These are phyloP conservation scores for Balearica regulorum DNA, from an alignment of 2,797 vertebrate genomes.

Conservation along the genomic window DNA sequence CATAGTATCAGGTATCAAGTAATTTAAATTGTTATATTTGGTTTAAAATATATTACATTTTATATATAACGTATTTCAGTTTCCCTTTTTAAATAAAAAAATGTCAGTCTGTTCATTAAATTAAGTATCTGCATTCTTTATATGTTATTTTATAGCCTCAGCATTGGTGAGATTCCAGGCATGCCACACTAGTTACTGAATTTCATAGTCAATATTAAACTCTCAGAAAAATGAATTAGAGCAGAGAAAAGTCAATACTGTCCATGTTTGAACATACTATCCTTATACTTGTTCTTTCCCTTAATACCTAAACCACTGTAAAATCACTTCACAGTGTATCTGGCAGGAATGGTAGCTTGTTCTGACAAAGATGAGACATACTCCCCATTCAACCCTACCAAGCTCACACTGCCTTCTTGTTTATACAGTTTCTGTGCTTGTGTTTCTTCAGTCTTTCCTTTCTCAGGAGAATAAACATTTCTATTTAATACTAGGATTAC, in stretches of 20 bases:
- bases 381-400: neutral
- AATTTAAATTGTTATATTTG: conserved; percentile 18
- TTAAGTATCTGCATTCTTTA: neutral
- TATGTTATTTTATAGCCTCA: neutral
- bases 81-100: neutral
- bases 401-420: neutral
- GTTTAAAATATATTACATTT: neutral
- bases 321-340: neutral
- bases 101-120: neutral
- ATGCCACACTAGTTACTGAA: neutral
- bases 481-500: neutral
- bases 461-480: neutral
- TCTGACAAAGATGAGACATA: neutral
- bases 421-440: neutral
- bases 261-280: neutral
- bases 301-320: neutral
- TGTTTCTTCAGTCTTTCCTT: neutral
- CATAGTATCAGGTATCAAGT: conserved; percentile 60
- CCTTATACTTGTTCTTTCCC: neutral
- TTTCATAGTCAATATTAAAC: neutral
- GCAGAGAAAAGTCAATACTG: neutral
- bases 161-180: neutral
- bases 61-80: neutral
- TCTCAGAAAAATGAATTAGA: neutral
- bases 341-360: neutral